A percentile compares a stretch with the other conserved stretches of the same genome.
Evolutionary conservation across 2,888 invertebrate genomes (phyloP).

Genomic region (Drosophila emarginata): DNA sequence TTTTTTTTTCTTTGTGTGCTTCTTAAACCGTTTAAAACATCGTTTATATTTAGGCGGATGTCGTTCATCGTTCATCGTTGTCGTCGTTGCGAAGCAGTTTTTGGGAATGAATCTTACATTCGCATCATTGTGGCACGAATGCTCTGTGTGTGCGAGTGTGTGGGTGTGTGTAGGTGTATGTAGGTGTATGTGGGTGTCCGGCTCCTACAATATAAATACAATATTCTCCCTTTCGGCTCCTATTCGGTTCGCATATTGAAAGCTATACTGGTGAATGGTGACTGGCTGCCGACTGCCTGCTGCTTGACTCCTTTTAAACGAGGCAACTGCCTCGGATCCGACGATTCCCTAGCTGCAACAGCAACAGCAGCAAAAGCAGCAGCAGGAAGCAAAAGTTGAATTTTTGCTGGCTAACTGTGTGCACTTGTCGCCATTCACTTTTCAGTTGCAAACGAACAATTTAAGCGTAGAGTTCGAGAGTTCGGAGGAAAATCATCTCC

Average conservation of each 20-base stretch:
- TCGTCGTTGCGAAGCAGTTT: background rate
- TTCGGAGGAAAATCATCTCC: conserved; percentile 11
- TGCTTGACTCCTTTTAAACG: conserved; percentile 23
- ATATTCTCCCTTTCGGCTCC: conserved; percentile 34
- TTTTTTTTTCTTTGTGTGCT: background rate
- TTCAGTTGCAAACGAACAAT: conserved; percentile 82
- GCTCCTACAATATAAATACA: conserved; percentile 6
- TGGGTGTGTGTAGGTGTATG: too few species aligned
- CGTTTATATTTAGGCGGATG: background rate
- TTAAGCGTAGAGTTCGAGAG: conserved; percentile 77
- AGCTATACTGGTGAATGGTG: conserved; percentile 34
- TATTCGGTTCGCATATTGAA: conserved; percentile 51
- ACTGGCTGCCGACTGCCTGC: conserved; percentile 28
- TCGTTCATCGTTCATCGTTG: background rate
- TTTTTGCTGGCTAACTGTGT: conserved; percentile 56
- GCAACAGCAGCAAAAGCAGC: conserved; percentile 6
- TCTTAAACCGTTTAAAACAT: background rate
- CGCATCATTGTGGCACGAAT: background rate
- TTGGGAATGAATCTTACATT: background rate
- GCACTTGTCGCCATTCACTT: conserved; percentile 55
- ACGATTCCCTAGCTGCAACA: conserved; percentile 10
- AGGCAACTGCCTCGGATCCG: background rate
- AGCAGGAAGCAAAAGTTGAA: conserved; percentile 59
- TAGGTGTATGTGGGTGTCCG: background rate
- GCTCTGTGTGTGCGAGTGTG: background rate